Evolutionary conservation across 2,113 vertebrate species (phyloP).

Genomic region (Raja brachyura): DNA sequence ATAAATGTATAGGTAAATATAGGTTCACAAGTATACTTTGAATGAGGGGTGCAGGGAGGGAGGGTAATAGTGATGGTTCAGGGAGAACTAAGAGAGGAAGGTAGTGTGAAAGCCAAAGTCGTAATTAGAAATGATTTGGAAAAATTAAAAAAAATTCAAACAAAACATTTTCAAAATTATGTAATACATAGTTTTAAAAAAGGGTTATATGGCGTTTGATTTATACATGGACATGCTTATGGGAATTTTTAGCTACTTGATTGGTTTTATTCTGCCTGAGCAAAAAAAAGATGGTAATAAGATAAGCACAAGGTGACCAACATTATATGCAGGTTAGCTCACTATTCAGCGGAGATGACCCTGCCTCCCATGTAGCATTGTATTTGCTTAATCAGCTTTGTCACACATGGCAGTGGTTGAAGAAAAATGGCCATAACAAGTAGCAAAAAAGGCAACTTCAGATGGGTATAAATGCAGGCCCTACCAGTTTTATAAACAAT

Average conservation of each 20-base stretch:
- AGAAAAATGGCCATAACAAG: neutral
- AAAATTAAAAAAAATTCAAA: neutral
- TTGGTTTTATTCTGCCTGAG: constrained; percentile 2
- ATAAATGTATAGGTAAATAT: neutral
- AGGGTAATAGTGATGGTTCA: neutral
- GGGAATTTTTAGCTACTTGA: constrained; percentile 2
- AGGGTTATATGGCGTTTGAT: neutral
- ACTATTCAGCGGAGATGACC: neutral
- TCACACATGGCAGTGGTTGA: neutral
- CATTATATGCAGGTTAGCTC: neutral
- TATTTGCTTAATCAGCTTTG: neutral
- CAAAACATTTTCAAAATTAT: neutral
- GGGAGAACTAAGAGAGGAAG: neutral
- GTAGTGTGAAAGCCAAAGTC: neutral
- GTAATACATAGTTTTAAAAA: neutral
- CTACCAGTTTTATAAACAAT: too few relatives aligned
- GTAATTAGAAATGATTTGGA: neutral
- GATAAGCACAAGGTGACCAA: neutral
- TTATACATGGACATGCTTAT: neutral
- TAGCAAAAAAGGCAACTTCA: neutral
- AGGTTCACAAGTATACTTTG: neutral
- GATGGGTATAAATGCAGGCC: neutral
- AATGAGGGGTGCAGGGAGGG: too few relatives aligned
- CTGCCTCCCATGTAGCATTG: neutral
- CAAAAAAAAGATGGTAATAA: neutral